phyloP scores from a whole-genome alignment of 2,113 vertebrate species.

The Genyomyrus donnyi region DNA sequence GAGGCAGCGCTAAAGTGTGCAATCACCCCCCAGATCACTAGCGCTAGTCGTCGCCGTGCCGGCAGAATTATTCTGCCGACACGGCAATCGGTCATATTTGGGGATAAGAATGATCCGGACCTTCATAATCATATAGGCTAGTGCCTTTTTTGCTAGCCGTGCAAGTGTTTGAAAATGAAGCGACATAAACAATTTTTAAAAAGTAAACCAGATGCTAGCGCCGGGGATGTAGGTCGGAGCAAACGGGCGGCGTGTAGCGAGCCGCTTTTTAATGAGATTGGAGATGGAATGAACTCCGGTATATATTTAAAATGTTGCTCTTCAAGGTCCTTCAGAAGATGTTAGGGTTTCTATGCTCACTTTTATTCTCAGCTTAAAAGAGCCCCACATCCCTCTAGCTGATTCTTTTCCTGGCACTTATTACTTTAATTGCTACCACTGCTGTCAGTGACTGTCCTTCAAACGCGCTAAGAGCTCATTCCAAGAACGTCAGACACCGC shows the following conservation, averaged over 20 bases:
- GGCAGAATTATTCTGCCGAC: neutral
- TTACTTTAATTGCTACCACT: neutral
- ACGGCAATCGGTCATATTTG: neutral
- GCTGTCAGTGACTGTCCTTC: neutral
- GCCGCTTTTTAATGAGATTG: neutral
- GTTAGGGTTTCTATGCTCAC: neutral
- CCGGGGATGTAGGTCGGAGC: neutral
- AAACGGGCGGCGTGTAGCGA: neutral
- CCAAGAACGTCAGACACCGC: neutral
- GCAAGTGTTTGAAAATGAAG: neutral
- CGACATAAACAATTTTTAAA: neutral
- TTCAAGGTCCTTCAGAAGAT: neutral
- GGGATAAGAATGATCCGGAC: neutral
- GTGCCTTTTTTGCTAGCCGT: neutral
- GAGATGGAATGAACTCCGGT: neutral
- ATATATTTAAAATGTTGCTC: neutral
- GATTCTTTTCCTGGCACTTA: neutral
- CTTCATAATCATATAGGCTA: neutral
- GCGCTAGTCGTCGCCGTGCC: neutral
- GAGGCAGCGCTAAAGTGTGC: neutral
- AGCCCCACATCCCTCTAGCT: neutral
- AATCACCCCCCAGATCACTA: neutral
- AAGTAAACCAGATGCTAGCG: neutral
- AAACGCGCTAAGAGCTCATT: neutral
- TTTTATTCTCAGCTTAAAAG: neutral